These are phyloP conservation scores for Melanotaenia parkinsoni DNA, from an alignment of 2,797 vertebrate genomes.

Conservation along the genomic window DNA sequence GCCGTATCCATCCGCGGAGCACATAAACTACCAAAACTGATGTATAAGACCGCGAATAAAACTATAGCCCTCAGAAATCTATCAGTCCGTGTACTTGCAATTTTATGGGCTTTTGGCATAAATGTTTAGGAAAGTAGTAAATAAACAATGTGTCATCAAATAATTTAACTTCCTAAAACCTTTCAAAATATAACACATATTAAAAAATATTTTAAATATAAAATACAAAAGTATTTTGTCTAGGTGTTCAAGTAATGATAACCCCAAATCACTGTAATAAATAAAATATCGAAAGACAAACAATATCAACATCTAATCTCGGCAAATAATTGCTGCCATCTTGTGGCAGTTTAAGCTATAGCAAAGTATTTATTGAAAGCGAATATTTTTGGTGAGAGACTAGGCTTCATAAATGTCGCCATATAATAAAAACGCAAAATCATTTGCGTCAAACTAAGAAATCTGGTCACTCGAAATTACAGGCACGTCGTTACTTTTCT, in stretches of 20 bases:
- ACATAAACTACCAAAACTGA: background rate
- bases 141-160: background rate
- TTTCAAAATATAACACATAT: background rate
- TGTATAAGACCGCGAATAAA: background rate
- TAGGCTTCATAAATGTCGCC: background rate
- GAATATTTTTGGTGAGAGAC: background rate
- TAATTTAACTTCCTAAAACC: background rate
- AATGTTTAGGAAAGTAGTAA: background rate
- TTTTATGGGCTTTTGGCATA: background rate
- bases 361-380: background rate
- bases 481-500: background rate
- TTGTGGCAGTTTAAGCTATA: conserved; percentile 26
- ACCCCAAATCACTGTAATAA: no score
- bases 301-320: background rate
- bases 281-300: background rate
- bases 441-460: background rate
- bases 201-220: background rate
- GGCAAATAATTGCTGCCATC: conserved; percentile 37
- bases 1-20: conserved; percentile 84
- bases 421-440: background rate
- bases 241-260: no score
- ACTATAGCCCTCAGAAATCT: background rate
- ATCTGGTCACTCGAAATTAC: fast-evolving
- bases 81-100: no score
- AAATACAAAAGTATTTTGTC: background rate